Percentiles rank a stretch among this genome's conserved stretches.
phyloP scores from a whole-genome alignment of 2,797 vertebrate species.

The Danio jaintianensis region DNA sequence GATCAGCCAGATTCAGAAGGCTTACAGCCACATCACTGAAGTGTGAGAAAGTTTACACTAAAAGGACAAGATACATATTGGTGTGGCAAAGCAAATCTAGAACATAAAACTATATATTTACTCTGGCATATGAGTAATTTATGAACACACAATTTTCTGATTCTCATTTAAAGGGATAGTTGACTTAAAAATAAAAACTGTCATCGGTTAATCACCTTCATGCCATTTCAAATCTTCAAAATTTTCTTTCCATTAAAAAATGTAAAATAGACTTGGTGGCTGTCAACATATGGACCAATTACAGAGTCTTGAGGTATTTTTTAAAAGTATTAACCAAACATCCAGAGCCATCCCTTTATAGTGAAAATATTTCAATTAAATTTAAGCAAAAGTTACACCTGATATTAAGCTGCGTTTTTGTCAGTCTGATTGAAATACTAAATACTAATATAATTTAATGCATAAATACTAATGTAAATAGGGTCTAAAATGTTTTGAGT shows the following conservation, averaged over 20 bases:
- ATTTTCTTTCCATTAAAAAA: background rate
- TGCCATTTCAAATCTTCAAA: background rate
- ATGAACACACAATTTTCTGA: background rate
- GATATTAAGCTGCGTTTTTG: too few relatives aligned
- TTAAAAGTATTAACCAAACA: too few relatives aligned
- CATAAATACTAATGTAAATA: too few relatives aligned
- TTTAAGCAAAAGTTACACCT: background rate
- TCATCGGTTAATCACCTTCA: background rate
- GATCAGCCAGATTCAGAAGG: background rate
- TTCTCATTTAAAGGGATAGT: background rate
- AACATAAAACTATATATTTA: background rate
- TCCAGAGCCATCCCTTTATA: background rate
- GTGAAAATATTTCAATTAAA: background rate
- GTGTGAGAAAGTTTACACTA: constrained; percentile 20
- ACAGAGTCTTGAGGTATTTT: background rate
- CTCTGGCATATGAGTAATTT: background rate
- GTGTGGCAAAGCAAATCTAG: background rate
- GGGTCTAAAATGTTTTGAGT: too few relatives aligned
- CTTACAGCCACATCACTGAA: constrained; percentile 12
- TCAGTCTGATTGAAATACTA: too few relatives aligned
- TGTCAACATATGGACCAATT: background rate
- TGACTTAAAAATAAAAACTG: background rate
- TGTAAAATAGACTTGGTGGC: background rate
- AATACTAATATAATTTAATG: too few relatives aligned
- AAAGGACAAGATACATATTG: constrained; percentile 9